Evolutionary conservation across 1,140 invertebrate genomes (phyloP).

Genomic region (Anoplophora glabripennis): DNA sequence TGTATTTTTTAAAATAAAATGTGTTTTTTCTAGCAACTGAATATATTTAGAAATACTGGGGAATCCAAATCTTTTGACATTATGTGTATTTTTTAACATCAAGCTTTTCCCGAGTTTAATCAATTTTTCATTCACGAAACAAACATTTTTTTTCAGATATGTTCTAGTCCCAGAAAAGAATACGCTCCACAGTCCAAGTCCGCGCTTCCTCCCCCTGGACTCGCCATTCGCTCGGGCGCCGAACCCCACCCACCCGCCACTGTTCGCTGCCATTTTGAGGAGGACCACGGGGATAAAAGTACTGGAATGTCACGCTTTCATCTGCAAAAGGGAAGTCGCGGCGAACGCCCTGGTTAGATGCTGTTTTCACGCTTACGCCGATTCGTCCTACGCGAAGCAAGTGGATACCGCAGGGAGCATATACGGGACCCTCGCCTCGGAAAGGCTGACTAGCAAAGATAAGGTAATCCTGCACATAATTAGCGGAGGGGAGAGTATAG

Average conservation of each 20-base stretch:
- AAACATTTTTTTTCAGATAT: constrained; percentile 45
- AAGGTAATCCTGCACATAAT: too few species aligned
- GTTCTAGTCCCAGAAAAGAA: constrained; percentile 59
- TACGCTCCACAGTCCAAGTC: constrained; percentile 54
- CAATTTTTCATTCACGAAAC: too few species aligned
- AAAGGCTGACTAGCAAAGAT: constrained; percentile 44
- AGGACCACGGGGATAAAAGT: constrained; percentile 98
- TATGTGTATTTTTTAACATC: too few species aligned
- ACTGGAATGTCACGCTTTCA: constrained; percentile 98
- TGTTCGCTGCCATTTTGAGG: constrained; percentile 94
- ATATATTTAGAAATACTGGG: too few species aligned
- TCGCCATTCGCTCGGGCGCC: constrained; percentile 90
- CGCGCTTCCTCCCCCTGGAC: constrained; percentile 93
- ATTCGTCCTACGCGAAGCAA: constrained; percentile 86
- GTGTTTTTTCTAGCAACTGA: too few species aligned
- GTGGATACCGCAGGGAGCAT: constrained; percentile 61
- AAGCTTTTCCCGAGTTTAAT: too few species aligned
- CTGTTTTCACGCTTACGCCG: constrained; percentile 93
- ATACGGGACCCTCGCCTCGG: constrained; percentile 51
- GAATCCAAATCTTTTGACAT: too few species aligned
- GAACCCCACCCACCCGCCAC: constrained; percentile 83
- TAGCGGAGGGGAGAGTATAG: too few species aligned
- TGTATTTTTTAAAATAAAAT: too few species aligned
- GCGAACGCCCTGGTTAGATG: constrained; percentile 88
- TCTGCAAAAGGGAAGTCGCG: constrained; percentile 93